phyloP scores from a whole-genome alignment of 2,113 vertebrate genomes.

The Urocolius indicus region DNA sequence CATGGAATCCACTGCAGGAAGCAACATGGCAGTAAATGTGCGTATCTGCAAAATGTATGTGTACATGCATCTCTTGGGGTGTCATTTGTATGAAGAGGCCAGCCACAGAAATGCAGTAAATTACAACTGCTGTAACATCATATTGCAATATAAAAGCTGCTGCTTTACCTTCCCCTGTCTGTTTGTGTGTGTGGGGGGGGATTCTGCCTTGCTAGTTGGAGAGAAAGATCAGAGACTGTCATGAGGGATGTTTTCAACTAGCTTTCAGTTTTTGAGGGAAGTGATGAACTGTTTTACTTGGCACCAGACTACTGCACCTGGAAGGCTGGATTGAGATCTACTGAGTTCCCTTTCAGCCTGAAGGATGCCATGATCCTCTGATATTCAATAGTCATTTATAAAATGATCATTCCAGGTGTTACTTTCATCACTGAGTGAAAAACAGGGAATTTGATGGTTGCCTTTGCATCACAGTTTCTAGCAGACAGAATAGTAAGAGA shows the following conservation, averaged over 20 bases:
- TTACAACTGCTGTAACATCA: neutral
- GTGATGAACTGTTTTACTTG: neutral
- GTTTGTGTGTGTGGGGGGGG: neutral
- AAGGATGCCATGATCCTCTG: neutral
- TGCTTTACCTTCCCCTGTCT: neutral
- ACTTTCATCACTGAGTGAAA: neutral
- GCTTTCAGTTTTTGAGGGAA: neutral
- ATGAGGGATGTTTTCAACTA: neutral
- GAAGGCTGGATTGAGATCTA: neutral
- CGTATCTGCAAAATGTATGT: neutral
- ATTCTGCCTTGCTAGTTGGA: neutral
- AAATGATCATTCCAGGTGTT: neutral
- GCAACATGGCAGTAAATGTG: slow-evolving; percentile 74
- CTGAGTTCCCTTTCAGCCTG: neutral
- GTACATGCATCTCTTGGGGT: neutral
- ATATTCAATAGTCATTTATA: neutral
- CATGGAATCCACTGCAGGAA: slow-evolving; percentile 51
- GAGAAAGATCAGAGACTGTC: neutral
- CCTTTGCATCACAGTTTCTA: neutral
- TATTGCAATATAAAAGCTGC: neutral
- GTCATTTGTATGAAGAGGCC: neutral
- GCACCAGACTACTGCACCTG: neutral
- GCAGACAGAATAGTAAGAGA: neutral
- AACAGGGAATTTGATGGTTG: neutral
- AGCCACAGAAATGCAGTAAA: neutral